phyloP scores from a whole-genome alignment of 1,140 invertebrate genomes.

The Achroia grisella region DNA sequence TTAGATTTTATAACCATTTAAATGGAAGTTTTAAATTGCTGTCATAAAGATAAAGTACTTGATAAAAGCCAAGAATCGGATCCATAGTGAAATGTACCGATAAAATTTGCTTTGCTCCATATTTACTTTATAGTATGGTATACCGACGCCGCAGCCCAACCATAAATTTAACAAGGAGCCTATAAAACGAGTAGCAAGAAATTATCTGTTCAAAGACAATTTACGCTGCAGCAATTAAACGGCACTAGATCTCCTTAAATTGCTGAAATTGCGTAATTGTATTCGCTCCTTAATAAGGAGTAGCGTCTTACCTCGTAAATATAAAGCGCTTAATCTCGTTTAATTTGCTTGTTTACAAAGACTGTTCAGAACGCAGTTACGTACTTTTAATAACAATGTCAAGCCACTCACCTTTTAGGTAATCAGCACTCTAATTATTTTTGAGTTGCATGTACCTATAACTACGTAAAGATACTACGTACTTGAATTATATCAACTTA shows the following conservation, averaged over 20 bases:
- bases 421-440: too few relatives aligned
- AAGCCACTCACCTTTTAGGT: neutral
- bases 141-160: neutral
- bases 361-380: conserved; percentile 5
- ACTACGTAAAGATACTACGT: neutral
- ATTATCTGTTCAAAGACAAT: conserved; percentile 41
- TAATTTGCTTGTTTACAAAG: conserved; percentile 39
- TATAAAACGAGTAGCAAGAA: conserved; percentile 27
- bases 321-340: conserved; percentile 38
- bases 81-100: neutral
- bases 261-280: conserved; percentile 41
- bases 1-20: too few relatives aligned
- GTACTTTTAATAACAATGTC: conserved; percentile 2
- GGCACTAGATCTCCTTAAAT: conserved; percentile 37
- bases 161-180: conserved; percentile 1
- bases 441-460: neutral
- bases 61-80: too few relatives aligned
- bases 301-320: conserved; percentile 40
- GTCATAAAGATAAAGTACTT: too few relatives aligned
- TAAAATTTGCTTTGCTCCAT: too few relatives aligned
- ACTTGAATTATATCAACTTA: neutral
- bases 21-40: too few relatives aligned
- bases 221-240: conserved; percentile 39
- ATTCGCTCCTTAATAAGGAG: conserved; percentile 36
- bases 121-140: neutral